These are phyloP conservation scores for Rachycentron canadum DNA, from an alignment of 2,797 vertebrate species.

Conservation along the genomic window DNA sequence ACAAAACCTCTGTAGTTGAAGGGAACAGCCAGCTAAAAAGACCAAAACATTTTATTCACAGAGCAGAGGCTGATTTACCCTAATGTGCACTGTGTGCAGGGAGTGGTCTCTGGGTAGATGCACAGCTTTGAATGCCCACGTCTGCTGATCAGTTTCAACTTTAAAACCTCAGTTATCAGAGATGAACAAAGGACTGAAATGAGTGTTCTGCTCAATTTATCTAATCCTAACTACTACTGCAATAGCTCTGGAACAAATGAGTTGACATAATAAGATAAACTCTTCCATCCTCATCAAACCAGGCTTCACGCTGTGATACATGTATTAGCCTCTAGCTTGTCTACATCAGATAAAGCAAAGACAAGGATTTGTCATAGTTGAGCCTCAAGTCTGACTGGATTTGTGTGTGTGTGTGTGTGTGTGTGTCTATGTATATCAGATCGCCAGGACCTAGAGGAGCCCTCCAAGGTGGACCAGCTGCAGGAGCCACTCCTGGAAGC, in stretches of 20 bases:
- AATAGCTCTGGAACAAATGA: conserved; percentile 42
- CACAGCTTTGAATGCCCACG: background rate
- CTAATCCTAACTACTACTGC: conserved; percentile 26
- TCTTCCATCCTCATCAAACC: conserved; percentile 45
- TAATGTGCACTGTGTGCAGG: conserved; percentile 1
- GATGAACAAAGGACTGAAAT: conserved; percentile 44
- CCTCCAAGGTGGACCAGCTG: conserved; percentile 95
- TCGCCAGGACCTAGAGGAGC: conserved; percentile 96
- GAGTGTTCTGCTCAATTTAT: conserved; percentile 34
- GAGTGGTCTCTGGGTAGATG: background rate
- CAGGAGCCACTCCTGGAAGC: conserved; percentile 97
- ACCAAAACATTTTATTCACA: background rate
- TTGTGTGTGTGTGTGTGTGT: conserved; percentile 34
- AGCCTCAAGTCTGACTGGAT: conserved; percentile 35
- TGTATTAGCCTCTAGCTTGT: conserved; percentile 29
- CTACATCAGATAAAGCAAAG: conserved; percentile 50
- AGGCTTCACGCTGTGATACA: conserved; percentile 28
- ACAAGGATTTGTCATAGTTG: conserved; percentile 31
- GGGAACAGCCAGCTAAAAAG: background rate
- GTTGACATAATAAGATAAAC: conserved; percentile 51
- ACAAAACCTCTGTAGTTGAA: background rate
- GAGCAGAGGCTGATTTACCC: background rate
- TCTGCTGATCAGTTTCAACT: conserved; percentile 10
- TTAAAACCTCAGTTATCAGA: conserved; percentile 38
- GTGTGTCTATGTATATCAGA: conserved; percentile 79